Percentiles rank a stretch among this genome's conserved stretches.
phyloP scores from a whole-genome alignment of 2,113 vertebrate genomes.

The Myrmophylax atrothorax region DNA sequence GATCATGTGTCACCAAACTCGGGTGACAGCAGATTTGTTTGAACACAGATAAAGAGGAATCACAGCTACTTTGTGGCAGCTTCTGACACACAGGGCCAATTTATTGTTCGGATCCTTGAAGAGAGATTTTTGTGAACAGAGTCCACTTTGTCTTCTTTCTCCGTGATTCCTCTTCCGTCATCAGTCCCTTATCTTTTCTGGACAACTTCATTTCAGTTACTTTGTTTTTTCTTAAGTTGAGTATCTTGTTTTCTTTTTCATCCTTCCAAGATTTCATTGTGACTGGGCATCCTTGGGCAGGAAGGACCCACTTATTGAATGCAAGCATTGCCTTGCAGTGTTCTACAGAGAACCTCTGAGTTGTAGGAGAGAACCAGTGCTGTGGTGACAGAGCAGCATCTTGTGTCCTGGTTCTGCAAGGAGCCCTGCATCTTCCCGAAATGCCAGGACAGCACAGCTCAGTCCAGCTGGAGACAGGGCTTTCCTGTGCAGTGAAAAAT shows the following conservation, averaged over 20 bases:
- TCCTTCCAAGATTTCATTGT: background rate
- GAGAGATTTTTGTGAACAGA: background rate
- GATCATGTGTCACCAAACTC: background rate
- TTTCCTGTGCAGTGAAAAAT: background rate
- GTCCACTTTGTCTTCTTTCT: background rate
- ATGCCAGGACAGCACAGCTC: background rate
- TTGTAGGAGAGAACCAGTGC: background rate
- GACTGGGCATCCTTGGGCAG: background rate
- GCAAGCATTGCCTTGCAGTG: background rate
- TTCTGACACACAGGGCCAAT: background rate
- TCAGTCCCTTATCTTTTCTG: background rate
- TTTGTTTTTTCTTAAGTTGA: background rate
- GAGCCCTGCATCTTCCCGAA: background rate
- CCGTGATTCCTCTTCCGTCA: background rate
- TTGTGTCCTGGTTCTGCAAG: background rate
- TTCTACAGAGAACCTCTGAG: background rate
- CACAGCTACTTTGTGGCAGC: background rate
- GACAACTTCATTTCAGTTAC: background rate
- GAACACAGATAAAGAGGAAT: background rate
- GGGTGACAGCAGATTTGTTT: background rate
- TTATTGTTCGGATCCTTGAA: background rate
- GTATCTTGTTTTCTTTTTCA: background rate
- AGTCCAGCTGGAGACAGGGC: background rate
- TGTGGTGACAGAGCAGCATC: background rate
- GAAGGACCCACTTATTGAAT: background rate